Conservation (phyloP, 1,140 invertebrate species). For the Calycopis cecrops region DNA sequence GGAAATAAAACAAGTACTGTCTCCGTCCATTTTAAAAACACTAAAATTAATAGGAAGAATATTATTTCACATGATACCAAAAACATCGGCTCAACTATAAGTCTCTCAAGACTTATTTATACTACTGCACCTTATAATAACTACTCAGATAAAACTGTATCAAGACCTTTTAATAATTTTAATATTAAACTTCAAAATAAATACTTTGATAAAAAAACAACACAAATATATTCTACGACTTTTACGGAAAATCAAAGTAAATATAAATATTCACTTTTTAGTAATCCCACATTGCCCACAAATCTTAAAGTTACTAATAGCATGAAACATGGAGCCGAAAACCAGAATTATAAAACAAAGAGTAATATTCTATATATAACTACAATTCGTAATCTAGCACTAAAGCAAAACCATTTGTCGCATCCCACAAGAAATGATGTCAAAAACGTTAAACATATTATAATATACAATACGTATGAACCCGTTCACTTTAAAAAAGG, state of each 20-base stretch:
- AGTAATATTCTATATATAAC: too few relatives aligned
- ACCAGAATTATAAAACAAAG: too few relatives aligned
- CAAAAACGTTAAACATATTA: constrained; percentile 19
- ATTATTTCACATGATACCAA: not conserved
- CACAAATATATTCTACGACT: not conserved
- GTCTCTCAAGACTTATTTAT: not conserved
- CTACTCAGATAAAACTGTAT: not conserved
- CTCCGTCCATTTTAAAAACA: not conserved
- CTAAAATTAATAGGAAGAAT: not conserved
- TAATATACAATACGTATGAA: constrained; percentile 30
- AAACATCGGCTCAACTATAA: not conserved
- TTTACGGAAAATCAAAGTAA: not conserved
- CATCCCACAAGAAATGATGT: not conserved
- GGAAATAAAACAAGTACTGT: too few relatives aligned
- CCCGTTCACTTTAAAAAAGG: constrained; percentile 7
- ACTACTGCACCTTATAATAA: not conserved
- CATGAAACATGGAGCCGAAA: too few relatives aligned
- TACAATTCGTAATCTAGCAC: too few relatives aligned
- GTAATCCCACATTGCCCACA: too few relatives aligned
- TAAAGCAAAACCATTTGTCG: too few relatives aligned
- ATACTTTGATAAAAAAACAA: not conserved
- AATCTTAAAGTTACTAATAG: too few relatives aligned
- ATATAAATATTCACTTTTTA: too few relatives aligned
- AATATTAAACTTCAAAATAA: not conserved
- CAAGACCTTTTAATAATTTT: not conserved